Evolutionary conservation across 2,888 invertebrate genomes (phyloP).

Genomic region (Drosophila eohydei): DNA sequence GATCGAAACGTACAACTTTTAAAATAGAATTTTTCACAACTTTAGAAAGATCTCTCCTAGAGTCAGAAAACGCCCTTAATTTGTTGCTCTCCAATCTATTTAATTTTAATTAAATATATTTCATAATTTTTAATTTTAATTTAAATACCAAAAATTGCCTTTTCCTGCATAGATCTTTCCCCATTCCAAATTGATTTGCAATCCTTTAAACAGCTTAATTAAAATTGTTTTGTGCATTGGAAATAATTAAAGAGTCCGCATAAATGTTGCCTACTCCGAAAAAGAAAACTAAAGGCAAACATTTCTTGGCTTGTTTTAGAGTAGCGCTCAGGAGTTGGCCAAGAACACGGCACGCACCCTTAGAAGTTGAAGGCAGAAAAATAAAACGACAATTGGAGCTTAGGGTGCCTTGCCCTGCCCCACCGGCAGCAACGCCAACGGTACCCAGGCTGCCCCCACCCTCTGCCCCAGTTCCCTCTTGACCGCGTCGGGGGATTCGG

Average conservation of each 20-base stretch:
- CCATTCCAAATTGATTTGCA: neutral
- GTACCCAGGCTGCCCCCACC: neutral
- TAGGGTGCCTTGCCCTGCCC: constrained; percentile 29
- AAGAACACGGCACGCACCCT: constrained; percentile 48
- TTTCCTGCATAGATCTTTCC: neutral
- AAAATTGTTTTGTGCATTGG: constrained; percentile 4
- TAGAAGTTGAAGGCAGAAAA: constrained; percentile 42
- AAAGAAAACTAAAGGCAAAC: constrained; percentile 6
- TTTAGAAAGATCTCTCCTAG: too few relatives aligned
- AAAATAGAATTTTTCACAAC: too few relatives aligned
- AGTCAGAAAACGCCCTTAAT: too few relatives aligned
- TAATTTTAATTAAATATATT: too few relatives aligned
- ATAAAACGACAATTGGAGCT: constrained; percentile 47
- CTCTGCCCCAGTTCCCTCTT: neutral
- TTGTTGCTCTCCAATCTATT: too few relatives aligned
- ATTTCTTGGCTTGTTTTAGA: constrained; percentile 21
- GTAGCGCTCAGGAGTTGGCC: constrained; percentile 20
- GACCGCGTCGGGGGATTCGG: constrained; percentile 22
- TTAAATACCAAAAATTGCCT: neutral
- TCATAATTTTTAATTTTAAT: neutral
- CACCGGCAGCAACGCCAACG: neutral
- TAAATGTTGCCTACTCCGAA: constrained; percentile 15
- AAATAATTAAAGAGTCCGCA: constrained; percentile 19
- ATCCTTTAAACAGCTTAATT: constrained; percentile 1
- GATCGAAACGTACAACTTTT: too few relatives aligned